Evolutionary conservation across 2,888 invertebrate genomes (phyloP).

Genomic region (Linyphia triangularis): DNA sequence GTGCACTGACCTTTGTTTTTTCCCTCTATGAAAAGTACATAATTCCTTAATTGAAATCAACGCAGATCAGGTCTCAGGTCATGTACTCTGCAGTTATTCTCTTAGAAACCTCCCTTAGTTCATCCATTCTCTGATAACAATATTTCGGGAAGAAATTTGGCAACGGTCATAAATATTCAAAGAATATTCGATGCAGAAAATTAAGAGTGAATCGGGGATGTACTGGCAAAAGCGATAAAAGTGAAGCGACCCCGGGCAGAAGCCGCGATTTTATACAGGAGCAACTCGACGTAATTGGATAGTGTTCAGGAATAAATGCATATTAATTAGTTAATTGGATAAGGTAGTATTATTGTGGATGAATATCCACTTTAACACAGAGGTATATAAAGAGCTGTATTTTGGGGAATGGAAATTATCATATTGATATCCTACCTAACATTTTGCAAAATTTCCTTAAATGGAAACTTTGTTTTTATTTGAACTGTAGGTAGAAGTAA

Average conservation of each 20-base stretch:
- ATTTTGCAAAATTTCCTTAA: neutral
- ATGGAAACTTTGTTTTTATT: neutral
- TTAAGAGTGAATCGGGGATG: neutral
- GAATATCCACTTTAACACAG: neutral
- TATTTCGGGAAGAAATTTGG: constrained; percentile 22
- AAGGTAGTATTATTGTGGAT: neutral
- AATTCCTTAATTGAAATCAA: neutral
- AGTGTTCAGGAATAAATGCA: constrained; percentile 30
- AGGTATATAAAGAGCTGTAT: neutral
- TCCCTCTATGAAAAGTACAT: no score
- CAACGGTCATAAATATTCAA: constrained; percentile 13
- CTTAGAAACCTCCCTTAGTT: neutral
- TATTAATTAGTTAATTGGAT: constrained; percentile 15
- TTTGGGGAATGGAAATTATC: neutral
- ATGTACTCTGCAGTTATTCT: neutral
- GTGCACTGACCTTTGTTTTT: no score
- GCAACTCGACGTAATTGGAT: constrained; percentile 11
- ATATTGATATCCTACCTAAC: neutral
- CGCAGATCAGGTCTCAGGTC: neutral
- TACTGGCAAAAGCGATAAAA: neutral
- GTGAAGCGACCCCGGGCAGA: neutral
- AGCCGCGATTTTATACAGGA: neutral
- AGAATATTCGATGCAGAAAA: constrained; percentile 9
- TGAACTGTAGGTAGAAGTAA: neutral
- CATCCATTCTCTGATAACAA: neutral